Base-by-base conservation (phyloP, 2,888 invertebrate species). In the Orthosia gothica region DNA sequence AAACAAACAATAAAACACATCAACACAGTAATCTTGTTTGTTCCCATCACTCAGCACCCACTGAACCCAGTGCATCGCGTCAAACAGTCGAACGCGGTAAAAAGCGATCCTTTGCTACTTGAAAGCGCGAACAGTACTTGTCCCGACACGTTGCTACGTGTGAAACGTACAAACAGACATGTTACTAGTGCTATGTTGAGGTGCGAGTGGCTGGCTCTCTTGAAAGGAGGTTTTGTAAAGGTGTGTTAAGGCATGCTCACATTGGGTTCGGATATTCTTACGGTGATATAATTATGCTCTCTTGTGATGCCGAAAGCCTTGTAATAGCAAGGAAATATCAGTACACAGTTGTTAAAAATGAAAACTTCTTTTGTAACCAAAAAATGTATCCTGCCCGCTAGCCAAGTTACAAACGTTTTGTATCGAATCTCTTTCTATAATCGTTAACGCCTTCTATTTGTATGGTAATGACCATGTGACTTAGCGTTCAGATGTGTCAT, bases 101-200 rank as follows among this genome's bases (percentile, higher is more conserved):
- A 92, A 92, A 93, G 92, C 91, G 91, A 92, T 93, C 90, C 91
- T 91, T 91, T 92, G 88, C 88, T 89, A 90, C 91, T 93, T 89
- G 88, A 91, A 91, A 91, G 90, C 89, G 87, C 88, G 89, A 92
- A 92, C 89, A 90, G 90, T 89, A 88, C 91, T 91, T 84, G 87
- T 86, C 85, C 86, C 89, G 89, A 90, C 91, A 91, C 91, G 89
- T 89, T 88, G 89, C 88, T 87, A 91, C 92, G 93, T 93, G 94
- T 93, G 93, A 94, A 94, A 93, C 91, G 91, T 92, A 93, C 91
- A 94, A 94, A 94, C 93, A 93, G 93, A 94, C 92, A 91, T 83
- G 88, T 88, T 87, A 88, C 89, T 80, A 80, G 76, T 76, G 64
- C 65, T 87, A 89, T 90, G 88, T 79, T 83, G 86, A 90, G 87